phyloP scores from a whole-genome alignment of 2,888 invertebrate genomes.

The Mamestra brassicae region DNA sequence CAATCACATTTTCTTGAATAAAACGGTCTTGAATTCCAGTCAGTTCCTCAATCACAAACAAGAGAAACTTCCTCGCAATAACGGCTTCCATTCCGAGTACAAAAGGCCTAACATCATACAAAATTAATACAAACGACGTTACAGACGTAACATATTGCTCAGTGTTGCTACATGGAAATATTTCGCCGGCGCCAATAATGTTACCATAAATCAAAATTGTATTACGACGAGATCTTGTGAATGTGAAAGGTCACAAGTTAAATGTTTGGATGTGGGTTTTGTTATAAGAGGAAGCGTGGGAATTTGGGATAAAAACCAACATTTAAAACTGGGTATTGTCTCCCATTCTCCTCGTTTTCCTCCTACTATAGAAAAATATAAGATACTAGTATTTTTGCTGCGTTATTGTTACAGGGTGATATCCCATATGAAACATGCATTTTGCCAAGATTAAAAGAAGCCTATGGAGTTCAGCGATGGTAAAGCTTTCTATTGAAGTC shows the following conservation, averaged over 20 bases:
- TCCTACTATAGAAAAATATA: too few relatives aligned
- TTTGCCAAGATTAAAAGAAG: too few relatives aligned
- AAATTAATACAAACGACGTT: slow-evolving; percentile 47
- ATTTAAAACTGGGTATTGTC: background rate
- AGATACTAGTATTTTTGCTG: too few relatives aligned
- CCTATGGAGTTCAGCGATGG: too few relatives aligned
- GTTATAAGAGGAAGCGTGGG: background rate
- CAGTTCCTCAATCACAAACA: background rate
- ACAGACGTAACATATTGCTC: slow-evolving; percentile 49
- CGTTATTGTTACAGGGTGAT: too few relatives aligned
- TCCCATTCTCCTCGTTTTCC: background rate
- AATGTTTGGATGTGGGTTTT: background rate
- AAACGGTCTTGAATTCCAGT: background rate
- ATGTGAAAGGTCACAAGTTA: slow-evolving; percentile 34
- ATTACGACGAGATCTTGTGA: slow-evolving; percentile 88
- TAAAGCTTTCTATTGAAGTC: too few relatives aligned
- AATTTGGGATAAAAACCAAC: background rate
- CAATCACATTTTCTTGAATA: background rate
- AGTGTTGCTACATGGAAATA: slow-evolving; percentile 54
- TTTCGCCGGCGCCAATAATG: slow-evolving; percentile 76
- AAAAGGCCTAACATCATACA: slow-evolving; percentile 31
- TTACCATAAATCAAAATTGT: slow-evolving; percentile 93
- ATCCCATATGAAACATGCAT: too few relatives aligned
- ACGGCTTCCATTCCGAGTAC: slow-evolving; percentile 2
- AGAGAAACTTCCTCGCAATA: slow-evolving; percentile 12